Percentiles rank a stretch among this genome's conserved stretches.
Evolutionary conservation across 37 sponge, comb jelly and placozoan species (phyloP).

Genomic region (Spongilla lacustris): DNA sequence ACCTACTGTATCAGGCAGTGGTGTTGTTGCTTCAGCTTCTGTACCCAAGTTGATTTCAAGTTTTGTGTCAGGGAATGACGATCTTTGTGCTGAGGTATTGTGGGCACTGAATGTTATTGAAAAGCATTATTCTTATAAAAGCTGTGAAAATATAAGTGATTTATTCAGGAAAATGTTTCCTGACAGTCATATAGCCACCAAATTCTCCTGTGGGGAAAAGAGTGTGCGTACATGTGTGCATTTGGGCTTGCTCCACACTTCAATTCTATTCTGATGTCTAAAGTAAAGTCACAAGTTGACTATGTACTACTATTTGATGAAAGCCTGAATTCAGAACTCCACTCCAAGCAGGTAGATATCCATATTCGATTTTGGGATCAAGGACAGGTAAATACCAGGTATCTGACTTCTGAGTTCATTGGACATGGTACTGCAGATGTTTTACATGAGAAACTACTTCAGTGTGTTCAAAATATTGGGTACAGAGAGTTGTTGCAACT

Average conservation of each 20-base stretch:
- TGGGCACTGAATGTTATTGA: conserved; percentile 1
- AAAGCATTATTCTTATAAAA: conserved; percentile 1
- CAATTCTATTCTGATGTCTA: not conserved
- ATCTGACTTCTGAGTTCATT: not conserved
- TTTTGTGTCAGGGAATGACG: not conserved
- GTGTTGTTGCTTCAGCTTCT: conserved; percentile 1
- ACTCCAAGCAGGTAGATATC: not conserved
- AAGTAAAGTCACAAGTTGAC: not conserved
- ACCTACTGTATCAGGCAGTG: not conserved
- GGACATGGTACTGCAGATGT: not conserved
- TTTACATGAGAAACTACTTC: not conserved
- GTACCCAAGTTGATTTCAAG: not conserved
- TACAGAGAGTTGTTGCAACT: not conserved
- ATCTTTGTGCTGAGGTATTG: not conserved
- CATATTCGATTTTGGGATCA: not conserved
- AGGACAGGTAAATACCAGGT: not conserved
- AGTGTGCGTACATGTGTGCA: too few relatives aligned
- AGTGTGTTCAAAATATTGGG: not conserved
- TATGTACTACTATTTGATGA: not conserved
- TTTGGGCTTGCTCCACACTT: not conserved
- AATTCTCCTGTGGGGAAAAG: not conserved
- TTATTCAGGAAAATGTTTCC: not conserved
- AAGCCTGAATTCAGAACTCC: not conserved
- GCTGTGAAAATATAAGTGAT: not conserved
- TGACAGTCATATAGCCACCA: not conserved